Conservation (phyloP, 2,797 vertebrate genomes). For the Sphaeramia orbicularis region DNA sequence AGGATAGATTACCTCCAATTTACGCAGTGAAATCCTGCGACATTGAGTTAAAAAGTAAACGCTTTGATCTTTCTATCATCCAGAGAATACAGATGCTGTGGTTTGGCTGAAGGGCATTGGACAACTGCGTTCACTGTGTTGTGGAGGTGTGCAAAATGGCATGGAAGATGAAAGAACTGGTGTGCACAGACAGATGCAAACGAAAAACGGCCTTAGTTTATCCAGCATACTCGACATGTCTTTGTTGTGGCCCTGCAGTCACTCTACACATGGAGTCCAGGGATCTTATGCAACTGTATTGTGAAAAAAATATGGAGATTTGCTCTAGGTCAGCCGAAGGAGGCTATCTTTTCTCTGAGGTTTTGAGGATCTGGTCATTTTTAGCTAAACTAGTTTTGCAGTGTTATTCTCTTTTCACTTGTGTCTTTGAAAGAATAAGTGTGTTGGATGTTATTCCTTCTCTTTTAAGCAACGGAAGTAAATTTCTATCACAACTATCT, state of each 20-base stretch:
- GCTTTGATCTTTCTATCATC: conserved; percentile 65
- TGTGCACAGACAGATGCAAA: conserved; percentile 41
- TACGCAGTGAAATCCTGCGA: conserved; percentile 53
- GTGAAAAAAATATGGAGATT: conserved; percentile 4
- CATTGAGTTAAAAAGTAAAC: conserved; percentile 33
- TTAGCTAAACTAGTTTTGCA: background rate
- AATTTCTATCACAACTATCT: conserved; percentile 4
- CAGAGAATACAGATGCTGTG: conserved; percentile 38
- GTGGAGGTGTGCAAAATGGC: conserved; percentile 42
- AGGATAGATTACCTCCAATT: conserved; percentile 58
- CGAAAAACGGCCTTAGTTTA: conserved; percentile 40
- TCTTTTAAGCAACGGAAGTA: conserved; percentile 3
- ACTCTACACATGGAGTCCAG: conserved; percentile 6
- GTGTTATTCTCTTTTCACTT: background rate
- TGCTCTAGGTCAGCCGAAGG: conserved; percentile 2
- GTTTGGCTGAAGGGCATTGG: conserved; percentile 58
- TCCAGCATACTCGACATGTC: conserved; percentile 40
- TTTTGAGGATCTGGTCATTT: background rate
- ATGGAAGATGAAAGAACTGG: conserved; percentile 59
- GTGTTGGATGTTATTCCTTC: background rate
- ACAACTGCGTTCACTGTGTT: conserved; percentile 40
- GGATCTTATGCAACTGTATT: conserved; percentile 25
- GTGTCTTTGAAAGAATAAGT: background rate
- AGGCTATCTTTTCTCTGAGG: background rate
- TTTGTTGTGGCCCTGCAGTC: conserved; percentile 23